Conservation (phyloP, 1,140 invertebrate species). For the Drosophila sturtevanti region DNA sequence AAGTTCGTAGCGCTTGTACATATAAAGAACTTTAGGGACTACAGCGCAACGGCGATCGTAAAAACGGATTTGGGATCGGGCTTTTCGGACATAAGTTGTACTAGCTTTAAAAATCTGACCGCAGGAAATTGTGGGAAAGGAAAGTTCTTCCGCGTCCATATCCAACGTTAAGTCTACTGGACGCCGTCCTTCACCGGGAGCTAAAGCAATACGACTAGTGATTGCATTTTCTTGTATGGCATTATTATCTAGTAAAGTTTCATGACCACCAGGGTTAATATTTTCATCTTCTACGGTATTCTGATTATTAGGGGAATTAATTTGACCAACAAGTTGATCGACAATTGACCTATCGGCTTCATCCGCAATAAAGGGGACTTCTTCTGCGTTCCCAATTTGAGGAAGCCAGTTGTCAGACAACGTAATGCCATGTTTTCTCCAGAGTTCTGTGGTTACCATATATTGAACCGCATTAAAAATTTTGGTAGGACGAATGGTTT, state of each 20-base stretch:
- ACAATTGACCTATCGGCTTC: background rate
- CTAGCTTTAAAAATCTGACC: background rate
- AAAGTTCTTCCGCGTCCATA: background rate
- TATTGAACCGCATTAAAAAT: background rate
- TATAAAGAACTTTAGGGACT: background rate
- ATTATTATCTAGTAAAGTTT: too few species aligned
- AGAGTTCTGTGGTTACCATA: background rate
- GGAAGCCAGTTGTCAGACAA: background rate
- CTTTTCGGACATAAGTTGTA: background rate
- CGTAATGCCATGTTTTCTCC: background rate
- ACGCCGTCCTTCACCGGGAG: background rate
- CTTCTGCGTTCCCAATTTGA: background rate
- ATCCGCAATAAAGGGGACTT: background rate
- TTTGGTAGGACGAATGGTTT: too few species aligned
- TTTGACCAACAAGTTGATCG: background rate
- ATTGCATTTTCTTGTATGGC: background rate
- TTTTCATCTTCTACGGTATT: background rate
- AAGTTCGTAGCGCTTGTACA: background rate
- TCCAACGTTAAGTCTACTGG: background rate
- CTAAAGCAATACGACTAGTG: background rate
- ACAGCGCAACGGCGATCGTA: background rate
- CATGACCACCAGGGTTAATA: too few species aligned
- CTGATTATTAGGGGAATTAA: too few species aligned
- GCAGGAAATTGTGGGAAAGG: background rate
- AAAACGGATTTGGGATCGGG: background rate